Conservation (phyloP, 2,888 invertebrate genomes). For the Onthophagus sagittarius region DNA sequence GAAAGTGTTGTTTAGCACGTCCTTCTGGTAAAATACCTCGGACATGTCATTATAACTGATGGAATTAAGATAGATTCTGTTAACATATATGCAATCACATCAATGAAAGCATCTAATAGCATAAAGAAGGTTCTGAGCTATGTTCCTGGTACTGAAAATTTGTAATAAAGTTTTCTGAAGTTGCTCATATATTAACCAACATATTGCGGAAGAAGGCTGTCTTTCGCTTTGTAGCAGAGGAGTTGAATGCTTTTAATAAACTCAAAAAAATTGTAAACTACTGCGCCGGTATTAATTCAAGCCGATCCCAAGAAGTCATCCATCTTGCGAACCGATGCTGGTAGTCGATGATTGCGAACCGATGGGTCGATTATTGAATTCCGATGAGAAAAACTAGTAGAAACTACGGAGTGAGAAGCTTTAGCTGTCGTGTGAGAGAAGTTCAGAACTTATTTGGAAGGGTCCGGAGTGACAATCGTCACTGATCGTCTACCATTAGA, state of each 20-base stretch:
- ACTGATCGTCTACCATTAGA: conserved; percentile 49
- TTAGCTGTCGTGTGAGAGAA: conserved; percentile 35
- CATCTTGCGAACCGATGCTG: conserved; percentile 28
- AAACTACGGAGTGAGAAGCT: conserved; percentile 38
- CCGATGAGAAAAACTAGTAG: conserved; percentile 34
- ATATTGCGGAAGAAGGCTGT: conserved; percentile 24
- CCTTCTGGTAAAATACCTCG: conserved; percentile 26
- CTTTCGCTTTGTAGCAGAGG: conserved; percentile 23
- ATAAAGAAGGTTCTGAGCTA: conserved; percentile 22
- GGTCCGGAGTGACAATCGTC: conserved; percentile 36
- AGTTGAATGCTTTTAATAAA: conserved; percentile 4
- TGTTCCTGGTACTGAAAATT: conserved; percentile 29
- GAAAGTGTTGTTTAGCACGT: conserved; percentile 28
- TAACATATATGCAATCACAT: conserved; percentile 20
- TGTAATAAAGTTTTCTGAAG: conserved; percentile 24
- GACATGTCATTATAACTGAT: conserved; percentile 21
- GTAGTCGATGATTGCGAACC: too few species aligned
- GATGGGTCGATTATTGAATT: conserved; percentile 25
- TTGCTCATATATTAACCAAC: conserved; percentile 21
- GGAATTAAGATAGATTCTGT: conserved; percentile 21
- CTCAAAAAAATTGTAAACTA: conserved; percentile 18
- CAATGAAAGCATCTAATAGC: conserved; percentile 16
- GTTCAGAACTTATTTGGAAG: conserved; percentile 44
- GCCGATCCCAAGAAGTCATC: conserved; percentile 30
- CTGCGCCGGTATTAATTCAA: conserved; percentile 26